Base-by-base conservation (phyloP, 2,888 invertebrate species). In the Dryocosmus kuriphilus region DNA sequence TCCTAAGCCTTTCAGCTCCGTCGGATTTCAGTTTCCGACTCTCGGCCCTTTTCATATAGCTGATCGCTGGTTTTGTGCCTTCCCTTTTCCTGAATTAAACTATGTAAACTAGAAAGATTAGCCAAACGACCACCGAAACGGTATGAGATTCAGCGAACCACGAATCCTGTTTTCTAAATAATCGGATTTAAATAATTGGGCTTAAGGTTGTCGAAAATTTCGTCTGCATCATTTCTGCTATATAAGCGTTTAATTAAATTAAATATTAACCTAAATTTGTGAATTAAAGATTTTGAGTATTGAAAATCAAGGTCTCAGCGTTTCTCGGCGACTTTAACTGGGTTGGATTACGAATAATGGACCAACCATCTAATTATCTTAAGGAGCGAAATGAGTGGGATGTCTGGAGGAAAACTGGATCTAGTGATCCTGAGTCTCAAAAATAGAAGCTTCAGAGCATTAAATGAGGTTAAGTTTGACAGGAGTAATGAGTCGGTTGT, bases 61-160 rank as follows among this genome's bases (percentile, higher is more conserved):
- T 67, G 41, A 67, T 67, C 65, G 41, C 65, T 71, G 71, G 27
- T 41, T 71, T 41, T 65, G 38, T 65, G 8, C 65, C 38, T 38
- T 65, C 46, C 71, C 41, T 5, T 71, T 71, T 71, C 27, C 41
- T n/a, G 30, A 46, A 71, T 71, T 46, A 16, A 71, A 71, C 30
- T 71, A 71, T 71, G 19, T 24, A 30, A 51, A 11, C 46, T 46
- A 9, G 51, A 16, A 46, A 51, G 71, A 71, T 71, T 71, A 71
- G 46, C 30, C 71, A 19, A 24, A 51, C n/a, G 27, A 51, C 51
- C 71, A 51, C 30, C 11, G 14, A 62, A 32, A n/a, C 19, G 16
- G 46, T 9, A 46, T 41, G 27, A 67, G 51, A 4, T 51, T 24
- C 46, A 11, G 46, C 19, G 11, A 51, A 71, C 46, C 71, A 51